Conservation (phyloP, 1,140 invertebrate genomes). For the Drosophila micromelanica region DNA sequence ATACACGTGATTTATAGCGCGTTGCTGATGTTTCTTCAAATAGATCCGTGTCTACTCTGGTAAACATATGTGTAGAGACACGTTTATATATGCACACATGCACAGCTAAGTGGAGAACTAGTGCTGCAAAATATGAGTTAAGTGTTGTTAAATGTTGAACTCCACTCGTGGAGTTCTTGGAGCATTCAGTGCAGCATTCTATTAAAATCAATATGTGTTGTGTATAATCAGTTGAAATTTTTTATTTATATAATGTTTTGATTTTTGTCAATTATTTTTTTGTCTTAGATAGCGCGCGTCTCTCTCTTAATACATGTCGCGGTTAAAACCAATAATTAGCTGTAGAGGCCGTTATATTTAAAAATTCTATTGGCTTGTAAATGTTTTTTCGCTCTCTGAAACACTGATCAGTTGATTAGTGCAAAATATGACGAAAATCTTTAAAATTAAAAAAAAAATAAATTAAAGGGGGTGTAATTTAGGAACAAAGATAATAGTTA, state of each 20-base stretch:
- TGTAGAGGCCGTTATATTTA: background rate
- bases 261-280: background rate
- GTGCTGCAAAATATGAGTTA: slow-evolving; percentile 16
- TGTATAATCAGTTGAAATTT: background rate
- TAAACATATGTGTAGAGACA: background rate
- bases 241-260: background rate
- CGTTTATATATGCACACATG: slow-evolving; percentile 1
- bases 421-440: too few relatives aligned
- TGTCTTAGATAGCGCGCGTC: too few relatives aligned
- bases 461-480: too few relatives aligned
- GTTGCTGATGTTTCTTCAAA: slow-evolving; percentile 7
- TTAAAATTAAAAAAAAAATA: too few relatives aligned
- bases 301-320: background rate
- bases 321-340: too few relatives aligned
- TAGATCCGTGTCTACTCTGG: slow-evolving; percentile 20
- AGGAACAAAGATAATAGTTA: too few relatives aligned
- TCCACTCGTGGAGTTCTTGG: slow-evolving; percentile 6
- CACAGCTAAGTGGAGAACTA: background rate
- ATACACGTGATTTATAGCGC: slow-evolving; percentile 25
- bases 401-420: too few relatives aligned
- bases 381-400: too few relatives aligned
- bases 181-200: background rate
- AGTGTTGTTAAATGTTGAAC: slow-evolving; percentile 25
- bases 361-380: too few relatives aligned
- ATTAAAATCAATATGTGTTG: background rate